A percentile compares a stretch with the other conserved stretches of the same genome.
Evolutionary conservation across 2,888 invertebrate species (phyloP).

Genomic region (Subacronicta megacephala): DNA sequence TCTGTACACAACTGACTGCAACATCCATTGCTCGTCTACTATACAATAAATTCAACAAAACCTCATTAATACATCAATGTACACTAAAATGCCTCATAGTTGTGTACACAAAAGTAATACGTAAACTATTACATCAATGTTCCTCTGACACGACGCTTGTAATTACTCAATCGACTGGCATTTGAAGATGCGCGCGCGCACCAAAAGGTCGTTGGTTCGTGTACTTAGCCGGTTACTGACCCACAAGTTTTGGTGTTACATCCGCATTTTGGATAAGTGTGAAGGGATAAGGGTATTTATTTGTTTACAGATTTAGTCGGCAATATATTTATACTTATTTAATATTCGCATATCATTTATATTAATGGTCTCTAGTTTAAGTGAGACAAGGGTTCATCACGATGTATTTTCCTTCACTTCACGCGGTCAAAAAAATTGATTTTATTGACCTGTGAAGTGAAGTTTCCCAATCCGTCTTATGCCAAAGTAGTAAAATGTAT

Average conservation of each 20-base stretch:
- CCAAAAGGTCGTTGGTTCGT: conserved; percentile 71
- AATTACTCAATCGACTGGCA: conserved; percentile 81
- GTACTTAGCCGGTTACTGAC: conserved; percentile 69
- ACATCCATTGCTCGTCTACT: conserved; percentile 2
- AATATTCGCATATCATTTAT: too few species aligned
- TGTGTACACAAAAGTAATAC: conserved; percentile 29
- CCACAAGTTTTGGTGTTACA: conserved; percentile 57
- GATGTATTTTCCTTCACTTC: too few species aligned
- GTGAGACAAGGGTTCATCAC: too few species aligned
- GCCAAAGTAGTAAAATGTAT: too few species aligned
- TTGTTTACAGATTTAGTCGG: too few species aligned
- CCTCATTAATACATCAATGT: not conserved
- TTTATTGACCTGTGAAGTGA: too few species aligned
- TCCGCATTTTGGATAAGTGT: conserved; percentile 39
- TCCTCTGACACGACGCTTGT: conserved; percentile 51
- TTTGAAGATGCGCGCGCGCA: conserved; percentile 71
- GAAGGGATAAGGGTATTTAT: conserved; percentile 15
- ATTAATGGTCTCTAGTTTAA: too few species aligned
- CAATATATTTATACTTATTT: too few species aligned
- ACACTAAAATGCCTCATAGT: not conserved
- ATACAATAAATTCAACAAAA: not conserved
- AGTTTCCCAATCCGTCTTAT: too few species aligned
- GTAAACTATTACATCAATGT: conserved; percentile 57
- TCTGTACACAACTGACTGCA: not conserved
- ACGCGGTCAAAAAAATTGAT: too few species aligned